A percentile compares a stretch with the other conserved stretches of the same genome.
Evolutionary conservation across 2,113 vertebrate species (phyloP).

Genomic region (Coregonus clupeaformis): DNA sequence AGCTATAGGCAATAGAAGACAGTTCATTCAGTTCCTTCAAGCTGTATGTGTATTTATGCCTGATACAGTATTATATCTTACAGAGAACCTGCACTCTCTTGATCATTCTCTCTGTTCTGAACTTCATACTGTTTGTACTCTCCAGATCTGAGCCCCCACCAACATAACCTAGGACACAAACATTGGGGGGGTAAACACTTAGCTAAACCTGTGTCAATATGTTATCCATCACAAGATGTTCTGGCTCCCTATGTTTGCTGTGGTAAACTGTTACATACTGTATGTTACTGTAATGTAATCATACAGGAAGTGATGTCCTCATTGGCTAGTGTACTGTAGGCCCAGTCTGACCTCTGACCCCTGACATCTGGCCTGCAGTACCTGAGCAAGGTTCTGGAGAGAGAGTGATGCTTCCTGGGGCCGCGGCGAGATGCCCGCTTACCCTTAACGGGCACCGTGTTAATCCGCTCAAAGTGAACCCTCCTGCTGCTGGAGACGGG

Average conservation of each 20-base stretch:
- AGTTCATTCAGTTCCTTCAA: too few species aligned
- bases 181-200: neutral
- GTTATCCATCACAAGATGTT: neutral
- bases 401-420: slow-evolving; percentile 84
- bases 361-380: slow-evolving; percentile 64
- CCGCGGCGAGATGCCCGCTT: slow-evolving; percentile 81
- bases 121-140: too few species aligned
- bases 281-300: neutral
- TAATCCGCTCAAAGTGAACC: slow-evolving; percentile 92
- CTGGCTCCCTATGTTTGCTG: neutral
- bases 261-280: neutral
- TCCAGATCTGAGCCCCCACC: neutral
- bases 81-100: too few species aligned
- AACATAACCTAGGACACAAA: neutral
- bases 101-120: too few species aligned
- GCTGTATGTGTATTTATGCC: too few species aligned
- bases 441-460: slow-evolving; percentile 88
- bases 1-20: too few species aligned
- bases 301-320: neutral
- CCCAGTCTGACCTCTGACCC: neutral
- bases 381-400: slow-evolving; percentile 96
- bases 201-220: neutral
- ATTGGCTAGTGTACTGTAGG: neutral
- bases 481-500: slow-evolving; percentile 82
- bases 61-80: too few species aligned